A percentile compares a stretch with the other conserved stretches of the same genome.
phyloP scores from a whole-genome alignment of 1,140 invertebrate genomes.

The Contarinia nasturtii region DNA sequence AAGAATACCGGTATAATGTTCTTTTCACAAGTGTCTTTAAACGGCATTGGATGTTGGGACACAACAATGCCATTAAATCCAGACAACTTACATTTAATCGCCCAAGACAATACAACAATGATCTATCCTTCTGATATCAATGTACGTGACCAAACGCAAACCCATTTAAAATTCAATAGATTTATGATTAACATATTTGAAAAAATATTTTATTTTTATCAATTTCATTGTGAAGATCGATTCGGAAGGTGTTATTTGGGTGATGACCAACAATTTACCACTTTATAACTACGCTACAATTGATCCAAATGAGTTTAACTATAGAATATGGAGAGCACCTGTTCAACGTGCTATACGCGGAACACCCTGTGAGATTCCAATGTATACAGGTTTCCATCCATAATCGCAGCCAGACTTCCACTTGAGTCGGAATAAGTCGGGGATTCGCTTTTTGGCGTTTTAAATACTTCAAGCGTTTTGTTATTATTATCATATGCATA shows the following conservation, averaged over 20 bases:
- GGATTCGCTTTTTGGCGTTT: no score
- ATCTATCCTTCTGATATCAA: constrained; percentile 37
- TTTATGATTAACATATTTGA: no score
- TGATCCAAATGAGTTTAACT: constrained; percentile 33
- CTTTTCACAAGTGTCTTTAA: constrained; percentile 40
- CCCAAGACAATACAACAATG: constrained; percentile 31
- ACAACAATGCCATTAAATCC: constrained; percentile 27
- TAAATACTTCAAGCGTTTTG: no score
- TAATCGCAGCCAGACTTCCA: no score
- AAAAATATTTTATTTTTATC: no score
- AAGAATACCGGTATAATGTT: constrained; percentile 35
- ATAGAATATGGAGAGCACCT: constrained; percentile 28
- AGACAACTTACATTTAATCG: constrained; percentile 34
- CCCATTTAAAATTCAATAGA: no score
- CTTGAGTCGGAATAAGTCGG: no score
- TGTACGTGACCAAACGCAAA: constrained; percentile 8
- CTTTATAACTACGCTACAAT: constrained; percentile 34
- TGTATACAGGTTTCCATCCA: no score
- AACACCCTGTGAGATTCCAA: constrained; percentile 11
- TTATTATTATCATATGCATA: no score
- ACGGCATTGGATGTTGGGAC: constrained; percentile 53
- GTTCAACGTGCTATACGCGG: constrained; percentile 11
- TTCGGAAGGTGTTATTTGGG: constrained; percentile 32
- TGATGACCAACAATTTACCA: constrained; percentile 37
- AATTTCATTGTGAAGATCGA: constrained; percentile 29